Evolutionary conservation across 1,140 invertebrate genomes (phyloP).

Genomic region (Drosophila bocqueti): DNA sequence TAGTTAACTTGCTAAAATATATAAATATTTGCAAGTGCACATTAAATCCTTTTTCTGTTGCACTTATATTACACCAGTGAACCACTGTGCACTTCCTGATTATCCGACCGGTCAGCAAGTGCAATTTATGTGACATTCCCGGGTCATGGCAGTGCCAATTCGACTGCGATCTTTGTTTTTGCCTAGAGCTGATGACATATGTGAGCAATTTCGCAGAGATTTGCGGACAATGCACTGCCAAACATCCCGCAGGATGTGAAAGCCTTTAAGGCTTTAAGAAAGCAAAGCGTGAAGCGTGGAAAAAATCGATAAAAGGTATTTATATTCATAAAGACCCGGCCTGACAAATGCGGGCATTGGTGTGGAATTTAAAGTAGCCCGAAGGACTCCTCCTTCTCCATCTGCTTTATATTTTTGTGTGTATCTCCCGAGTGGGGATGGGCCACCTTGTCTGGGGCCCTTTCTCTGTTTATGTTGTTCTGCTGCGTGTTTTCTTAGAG

Average conservation of each 20-base stretch:
- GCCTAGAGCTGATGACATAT: conserved; percentile 64
- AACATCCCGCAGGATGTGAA: conserved; percentile 11
- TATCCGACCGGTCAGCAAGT: conserved; percentile 48
- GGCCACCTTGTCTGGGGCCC: conserved; percentile 30
- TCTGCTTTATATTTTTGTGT: conserved; percentile 3
- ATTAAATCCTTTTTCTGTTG: not conserved
- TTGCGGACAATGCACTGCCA: conserved; percentile 67
- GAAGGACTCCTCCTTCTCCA: conserved; percentile 20
- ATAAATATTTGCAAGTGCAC: too few relatives aligned
- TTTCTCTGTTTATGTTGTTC: conserved; percentile 45
- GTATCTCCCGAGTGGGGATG: conserved; percentile 13
- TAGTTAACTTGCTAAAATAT: not conserved
- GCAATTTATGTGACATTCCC: conserved; percentile 68
- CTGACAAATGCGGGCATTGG: conserved; percentile 61
- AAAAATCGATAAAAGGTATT: conserved; percentile 80
- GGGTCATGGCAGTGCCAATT: conserved; percentile 54
- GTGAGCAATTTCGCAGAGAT: conserved; percentile 79
- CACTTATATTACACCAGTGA: not conserved
- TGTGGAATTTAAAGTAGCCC: conserved; percentile 81
- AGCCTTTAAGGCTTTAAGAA: conserved; percentile 49
- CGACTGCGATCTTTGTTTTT: conserved; percentile 59
- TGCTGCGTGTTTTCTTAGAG: conserved; percentile 31
- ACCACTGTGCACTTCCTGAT: conserved; percentile 49
- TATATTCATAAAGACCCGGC: conserved; percentile 77
- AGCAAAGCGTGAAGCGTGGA: conserved; percentile 15